Percentiles rank a stretch among this genome's conserved stretches.
phyloP scores from a whole-genome alignment of 2,797 vertebrate species.

The Furcifer pardalis region DNA sequence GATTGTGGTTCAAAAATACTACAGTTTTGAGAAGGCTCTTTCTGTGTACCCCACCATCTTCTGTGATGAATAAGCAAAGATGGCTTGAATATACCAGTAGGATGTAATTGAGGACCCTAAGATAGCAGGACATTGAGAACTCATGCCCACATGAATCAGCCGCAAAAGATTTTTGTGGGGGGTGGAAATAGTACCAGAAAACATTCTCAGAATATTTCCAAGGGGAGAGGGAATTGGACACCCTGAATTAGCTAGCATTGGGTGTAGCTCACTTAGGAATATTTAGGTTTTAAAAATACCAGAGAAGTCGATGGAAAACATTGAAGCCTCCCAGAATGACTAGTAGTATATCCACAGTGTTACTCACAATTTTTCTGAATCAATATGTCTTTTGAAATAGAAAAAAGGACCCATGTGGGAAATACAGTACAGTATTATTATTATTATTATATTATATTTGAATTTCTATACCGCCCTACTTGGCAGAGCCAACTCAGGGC shows the following conservation, averaged over 20 bases:
- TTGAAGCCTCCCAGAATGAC: neutral
- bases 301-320: neutral
- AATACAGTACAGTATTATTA: too few species aligned
- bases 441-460: too few species aligned
- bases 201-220: neutral
- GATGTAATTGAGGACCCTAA: neutral
- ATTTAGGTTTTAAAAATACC: neutral
- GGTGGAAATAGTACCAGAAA: too few species aligned
- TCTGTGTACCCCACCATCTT: too few species aligned
- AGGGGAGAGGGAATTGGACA: too few species aligned
- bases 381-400: neutral
- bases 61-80: too few species aligned
- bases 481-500: too few species aligned
- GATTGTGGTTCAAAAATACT: too few species aligned
- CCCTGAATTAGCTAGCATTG: neutral
- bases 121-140: neutral
- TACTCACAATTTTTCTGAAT: neutral
- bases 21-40: too few species aligned
- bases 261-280: neutral
- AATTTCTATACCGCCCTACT: too few species aligned
- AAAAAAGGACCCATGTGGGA: neutral
- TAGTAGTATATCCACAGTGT: neutral
- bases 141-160: neutral
- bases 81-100: too few species aligned
- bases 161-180: neutral